These are phyloP conservation scores for Brienomyrus brachyistius DNA, from an alignment of 2,113 vertebrate genomes.

Conservation along the genomic window DNA sequence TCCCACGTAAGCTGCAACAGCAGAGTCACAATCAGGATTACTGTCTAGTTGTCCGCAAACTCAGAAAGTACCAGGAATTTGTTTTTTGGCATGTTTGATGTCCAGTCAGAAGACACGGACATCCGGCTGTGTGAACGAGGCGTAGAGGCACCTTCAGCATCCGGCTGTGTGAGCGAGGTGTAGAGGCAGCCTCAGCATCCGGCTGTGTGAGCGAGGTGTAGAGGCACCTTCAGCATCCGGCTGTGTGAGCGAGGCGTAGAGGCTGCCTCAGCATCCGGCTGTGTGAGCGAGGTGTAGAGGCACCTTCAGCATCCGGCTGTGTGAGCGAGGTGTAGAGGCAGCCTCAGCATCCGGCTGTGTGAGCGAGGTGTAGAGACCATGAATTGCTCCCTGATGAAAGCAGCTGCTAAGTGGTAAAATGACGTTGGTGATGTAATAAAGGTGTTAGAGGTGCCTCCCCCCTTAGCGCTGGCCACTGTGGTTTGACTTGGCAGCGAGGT, in stretches of 20 bases:
- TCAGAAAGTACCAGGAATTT: background rate
- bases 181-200: background rate
- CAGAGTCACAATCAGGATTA: background rate
- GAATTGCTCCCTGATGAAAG: background rate
- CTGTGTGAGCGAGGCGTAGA: background rate
- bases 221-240: no score
- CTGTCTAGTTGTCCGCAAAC: background rate
- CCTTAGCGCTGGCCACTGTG: background rate
- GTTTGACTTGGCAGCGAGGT: conserved; percentile 54
- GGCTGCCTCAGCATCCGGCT: background rate
- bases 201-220: no score
- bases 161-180: background rate
- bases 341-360: background rate
- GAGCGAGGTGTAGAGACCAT: background rate
- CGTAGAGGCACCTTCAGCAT: no score
- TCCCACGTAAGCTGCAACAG: background rate
- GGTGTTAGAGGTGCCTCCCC: background rate
- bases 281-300: background rate
- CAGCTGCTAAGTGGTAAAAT: background rate
- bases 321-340: background rate
- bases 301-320: background rate
- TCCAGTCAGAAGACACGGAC: background rate
- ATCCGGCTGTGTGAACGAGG: background rate
- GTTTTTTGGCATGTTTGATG: background rate
- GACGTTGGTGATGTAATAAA: background rate